Percentiles rank a stretch among this genome's conserved stretches.
These are phyloP conservation scores for Tipula unca DNA, from an alignment of 2,888 invertebrate species.

Conservation along the genomic window DNA sequence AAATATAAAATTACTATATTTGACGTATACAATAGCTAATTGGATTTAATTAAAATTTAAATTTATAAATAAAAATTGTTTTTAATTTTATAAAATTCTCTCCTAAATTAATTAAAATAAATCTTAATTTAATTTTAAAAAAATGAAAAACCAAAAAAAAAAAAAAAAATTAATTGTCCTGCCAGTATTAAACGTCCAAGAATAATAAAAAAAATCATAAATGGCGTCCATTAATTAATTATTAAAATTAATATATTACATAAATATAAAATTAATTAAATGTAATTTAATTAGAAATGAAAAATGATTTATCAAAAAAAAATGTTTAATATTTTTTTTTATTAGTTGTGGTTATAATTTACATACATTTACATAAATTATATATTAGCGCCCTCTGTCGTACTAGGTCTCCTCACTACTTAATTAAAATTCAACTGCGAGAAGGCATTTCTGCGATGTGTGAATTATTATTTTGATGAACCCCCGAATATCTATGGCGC, in stretches of 20 bases:
- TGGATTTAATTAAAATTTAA: neutral
- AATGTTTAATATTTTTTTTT: neutral
- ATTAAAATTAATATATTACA: neutral
- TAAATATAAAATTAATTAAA: conserved; percentile 1
- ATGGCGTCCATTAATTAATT: conserved; percentile 16
- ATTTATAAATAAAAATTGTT: neutral
- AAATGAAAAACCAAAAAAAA: neutral
- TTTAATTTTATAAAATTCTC: neutral
- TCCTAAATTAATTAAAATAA: neutral
- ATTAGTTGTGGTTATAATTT: too few relatives aligned
- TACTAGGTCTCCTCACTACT: too few relatives aligned
- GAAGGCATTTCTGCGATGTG: too few relatives aligned
- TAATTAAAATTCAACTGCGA: too few relatives aligned
- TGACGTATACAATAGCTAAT: neutral
- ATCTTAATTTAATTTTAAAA: neutral
- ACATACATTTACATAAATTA: too few relatives aligned
- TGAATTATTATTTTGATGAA: too few relatives aligned
- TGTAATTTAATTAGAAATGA: conserved; percentile 4
- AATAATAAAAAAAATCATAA: conserved; percentile 15
- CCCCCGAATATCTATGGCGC: too few relatives aligned
- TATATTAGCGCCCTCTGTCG: too few relatives aligned
- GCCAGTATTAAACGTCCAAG: conserved; percentile 19
- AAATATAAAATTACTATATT: neutral
- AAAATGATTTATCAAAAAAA: neutral
- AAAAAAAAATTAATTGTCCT: conserved; percentile 17